These are phyloP conservation scores for Nowickia ferox DNA, from an alignment of 2,888 invertebrate genomes.

Conservation along the genomic window DNA sequence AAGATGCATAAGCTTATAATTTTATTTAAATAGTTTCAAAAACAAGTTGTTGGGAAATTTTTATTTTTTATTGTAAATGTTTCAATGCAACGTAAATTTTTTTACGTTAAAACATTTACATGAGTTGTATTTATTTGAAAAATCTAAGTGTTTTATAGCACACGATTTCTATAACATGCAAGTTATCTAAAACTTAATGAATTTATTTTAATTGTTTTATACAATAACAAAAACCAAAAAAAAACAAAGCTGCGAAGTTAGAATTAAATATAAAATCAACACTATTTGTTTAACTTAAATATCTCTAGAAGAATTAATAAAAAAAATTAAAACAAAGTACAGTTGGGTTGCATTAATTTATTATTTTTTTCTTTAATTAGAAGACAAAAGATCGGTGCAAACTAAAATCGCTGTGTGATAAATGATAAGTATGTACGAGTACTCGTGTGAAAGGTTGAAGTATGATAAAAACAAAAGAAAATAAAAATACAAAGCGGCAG, in stretches of 20 bases:
- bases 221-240: not conserved
- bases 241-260: not conserved
- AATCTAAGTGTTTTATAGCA: not conserved
- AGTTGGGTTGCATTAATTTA: too few species aligned
- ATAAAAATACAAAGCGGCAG: not conserved
- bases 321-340: not conserved
- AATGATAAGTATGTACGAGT: too few species aligned
- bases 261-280: slow-evolving; percentile 1
- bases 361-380: too few species aligned
- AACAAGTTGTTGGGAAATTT: not conserved
- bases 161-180: slow-evolving; percentile 22
- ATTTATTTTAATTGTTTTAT: not conserved
- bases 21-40: not conserved
- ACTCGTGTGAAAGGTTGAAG: not conserved
- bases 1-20: not conserved
- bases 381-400: too few species aligned
- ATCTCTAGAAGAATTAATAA: not conserved
- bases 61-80: too few species aligned
- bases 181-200: not conserved
- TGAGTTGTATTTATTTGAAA: slow-evolving; percentile 2
- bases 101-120: too few species aligned
- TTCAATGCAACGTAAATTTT: too few species aligned
- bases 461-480: not conserved
- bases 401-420: too few species aligned
- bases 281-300: slow-evolving; percentile 21